A percentile compares a stretch with the other conserved stretches of the same genome.
Evolutionary conservation across 2,797 vertebrate species (phyloP).

Genomic region (Dendrocincla fuliginosa): DNA sequence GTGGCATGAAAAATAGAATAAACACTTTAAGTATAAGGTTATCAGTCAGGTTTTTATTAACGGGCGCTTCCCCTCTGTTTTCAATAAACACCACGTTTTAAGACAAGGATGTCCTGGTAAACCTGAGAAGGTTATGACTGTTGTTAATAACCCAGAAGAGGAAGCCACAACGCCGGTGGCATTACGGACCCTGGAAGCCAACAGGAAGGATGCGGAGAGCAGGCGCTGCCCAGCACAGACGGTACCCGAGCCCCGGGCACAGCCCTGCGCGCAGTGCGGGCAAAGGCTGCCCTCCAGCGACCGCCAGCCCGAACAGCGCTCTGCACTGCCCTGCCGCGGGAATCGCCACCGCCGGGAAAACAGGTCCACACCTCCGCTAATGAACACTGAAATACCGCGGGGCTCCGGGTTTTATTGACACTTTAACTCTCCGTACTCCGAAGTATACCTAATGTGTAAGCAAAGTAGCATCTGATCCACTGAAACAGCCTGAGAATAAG

Average conservation of each 20-base stretch:
- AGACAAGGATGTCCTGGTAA: neutral
- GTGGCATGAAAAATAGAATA: neutral
- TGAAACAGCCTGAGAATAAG: neutral
- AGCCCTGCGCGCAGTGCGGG: fast-evolving
- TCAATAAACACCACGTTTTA: neutral
- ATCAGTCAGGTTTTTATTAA: neutral
- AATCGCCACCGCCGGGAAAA: fast-evolving
- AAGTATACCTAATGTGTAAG: neutral
- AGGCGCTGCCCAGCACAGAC: neutral
- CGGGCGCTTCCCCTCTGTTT: neutral
- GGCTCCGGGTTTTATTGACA: fast-evolving
- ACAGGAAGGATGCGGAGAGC: neutral
- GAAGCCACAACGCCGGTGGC: neutral
- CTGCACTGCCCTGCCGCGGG: fast-evolving
- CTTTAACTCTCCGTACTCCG: too few species aligned
- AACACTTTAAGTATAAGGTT: neutral
- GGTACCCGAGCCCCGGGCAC: fast-evolving
- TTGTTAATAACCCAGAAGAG: neutral
- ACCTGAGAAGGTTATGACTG: neutral
- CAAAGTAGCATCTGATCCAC: neutral
- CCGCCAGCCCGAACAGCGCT: neutral
- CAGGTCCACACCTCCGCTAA: fast-evolving
- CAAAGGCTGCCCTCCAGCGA: constrained; percentile 70
- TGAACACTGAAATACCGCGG: fast-evolving
- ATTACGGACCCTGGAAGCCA: neutral